Conservation (phyloP, 1,140 invertebrate genomes). For the Diorhabda elongata region DNA sequence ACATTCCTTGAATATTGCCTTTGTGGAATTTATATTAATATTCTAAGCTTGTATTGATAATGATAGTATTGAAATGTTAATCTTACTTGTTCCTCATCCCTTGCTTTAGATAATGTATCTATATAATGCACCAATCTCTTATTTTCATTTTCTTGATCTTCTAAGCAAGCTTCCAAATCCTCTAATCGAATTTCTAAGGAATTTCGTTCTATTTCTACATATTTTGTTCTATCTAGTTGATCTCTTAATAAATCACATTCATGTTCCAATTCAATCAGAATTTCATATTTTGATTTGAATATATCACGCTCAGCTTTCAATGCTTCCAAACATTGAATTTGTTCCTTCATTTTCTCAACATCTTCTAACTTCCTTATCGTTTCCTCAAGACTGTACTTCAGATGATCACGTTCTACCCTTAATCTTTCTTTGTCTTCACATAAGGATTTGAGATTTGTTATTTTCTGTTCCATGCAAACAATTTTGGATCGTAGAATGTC, state of each 20-base stretch:
- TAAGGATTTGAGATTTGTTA: conserved; percentile 29
- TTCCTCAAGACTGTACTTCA: conserved; percentile 37
- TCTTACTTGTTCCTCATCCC: conserved; percentile 40
- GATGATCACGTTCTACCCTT: conserved; percentile 33
- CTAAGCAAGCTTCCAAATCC: conserved; percentile 39
- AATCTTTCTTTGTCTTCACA: conserved; percentile 36
- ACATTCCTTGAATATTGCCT: no score
- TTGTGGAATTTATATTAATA: no score
- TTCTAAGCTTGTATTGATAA: neutral
- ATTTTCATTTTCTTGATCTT: conserved; percentile 45
- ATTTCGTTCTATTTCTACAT: conserved; percentile 35
- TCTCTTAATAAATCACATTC: conserved; percentile 36
- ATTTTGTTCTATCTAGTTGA: conserved; percentile 32
- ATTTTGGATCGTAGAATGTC: conserved; percentile 26
- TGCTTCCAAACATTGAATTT: conserved; percentile 35
- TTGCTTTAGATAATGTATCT: conserved; percentile 36
- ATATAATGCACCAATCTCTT: conserved; percentile 39
- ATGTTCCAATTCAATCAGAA: conserved; percentile 32
- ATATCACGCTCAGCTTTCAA: conserved; percentile 39
- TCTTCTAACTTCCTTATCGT: conserved; percentile 35
- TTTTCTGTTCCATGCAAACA: conserved; percentile 32
- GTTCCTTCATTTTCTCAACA: conserved; percentile 36
- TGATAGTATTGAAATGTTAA: neutral
- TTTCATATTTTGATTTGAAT: conserved; percentile 39
- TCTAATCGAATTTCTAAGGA: conserved; percentile 31